Evolutionary conservation across 2,113 vertebrate species (phyloP).

Genomic region (Nothoprocta perdicaria): DNA sequence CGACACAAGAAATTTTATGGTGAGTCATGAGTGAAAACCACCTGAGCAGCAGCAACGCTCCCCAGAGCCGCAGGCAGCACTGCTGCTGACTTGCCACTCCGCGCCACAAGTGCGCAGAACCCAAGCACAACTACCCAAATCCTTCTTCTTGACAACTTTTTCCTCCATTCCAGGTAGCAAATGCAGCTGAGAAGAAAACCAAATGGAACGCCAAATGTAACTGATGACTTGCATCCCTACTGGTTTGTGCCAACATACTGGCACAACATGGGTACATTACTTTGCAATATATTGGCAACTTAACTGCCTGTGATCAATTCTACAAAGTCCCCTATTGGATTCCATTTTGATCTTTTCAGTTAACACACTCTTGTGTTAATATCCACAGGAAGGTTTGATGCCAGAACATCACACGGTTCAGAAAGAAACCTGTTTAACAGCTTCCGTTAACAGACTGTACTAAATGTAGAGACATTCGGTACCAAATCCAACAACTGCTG

Average conservation of each 20-base stretch:
- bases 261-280: neutral
- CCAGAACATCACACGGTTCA: neutral
- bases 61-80: rapidly evolving
- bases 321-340: neutral
- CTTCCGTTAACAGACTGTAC: neutral
- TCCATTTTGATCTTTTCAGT: neutral
- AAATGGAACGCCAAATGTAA: neutral
- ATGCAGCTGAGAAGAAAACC: neutral
- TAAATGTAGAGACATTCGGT: neutral
- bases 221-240: neutral
- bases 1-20: neutral
- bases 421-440: neutral
- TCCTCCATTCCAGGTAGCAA: neutral
- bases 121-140: neutral
- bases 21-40: neutral
- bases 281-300: neutral
- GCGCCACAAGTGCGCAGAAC: neutral
- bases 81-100: rapidly evolving
- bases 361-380: neutral
- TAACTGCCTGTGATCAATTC: neutral
- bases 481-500: neutral
- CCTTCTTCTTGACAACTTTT: neutral
- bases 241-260: neutral
- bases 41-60: neutral
- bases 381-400: neutral